Conservation (phyloP, 2,113 vertebrate genomes). For the Oriolus oriolus region DNA sequence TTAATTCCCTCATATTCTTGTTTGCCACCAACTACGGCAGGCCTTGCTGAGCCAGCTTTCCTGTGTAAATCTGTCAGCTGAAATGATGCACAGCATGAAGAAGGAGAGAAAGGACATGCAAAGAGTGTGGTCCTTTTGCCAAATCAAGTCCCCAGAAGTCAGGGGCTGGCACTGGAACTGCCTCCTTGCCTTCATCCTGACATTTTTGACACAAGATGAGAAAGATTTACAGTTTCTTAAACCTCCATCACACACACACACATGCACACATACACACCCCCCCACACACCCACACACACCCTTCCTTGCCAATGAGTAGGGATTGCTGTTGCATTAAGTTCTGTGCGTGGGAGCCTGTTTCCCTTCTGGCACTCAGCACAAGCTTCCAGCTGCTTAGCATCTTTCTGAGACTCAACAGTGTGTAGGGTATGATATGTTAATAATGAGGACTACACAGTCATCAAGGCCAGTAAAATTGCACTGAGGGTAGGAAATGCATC, state of each 20-base stretch:
- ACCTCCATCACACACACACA: neutral
- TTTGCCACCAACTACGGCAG: constrained; percentile 76
- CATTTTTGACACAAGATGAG: constrained; percentile 58
- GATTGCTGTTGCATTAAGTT: constrained; percentile 41
- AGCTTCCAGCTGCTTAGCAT: constrained; percentile 64
- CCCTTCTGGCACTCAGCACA: constrained; percentile 35
- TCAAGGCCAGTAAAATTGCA: constrained; percentile 29
- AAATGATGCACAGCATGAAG: constrained; percentile 77
- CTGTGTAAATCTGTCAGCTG: constrained; percentile 77
- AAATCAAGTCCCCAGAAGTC: constrained; percentile 37
- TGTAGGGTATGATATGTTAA: constrained; percentile 60
- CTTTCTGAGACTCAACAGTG: constrained; percentile 49
- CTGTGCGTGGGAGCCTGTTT: constrained; percentile 54
- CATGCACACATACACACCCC: neutral
- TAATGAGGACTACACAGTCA: constrained; percentile 32
- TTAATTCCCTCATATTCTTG: constrained; percentile 90
- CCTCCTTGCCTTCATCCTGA: constrained; percentile 6
- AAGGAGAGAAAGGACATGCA: constrained; percentile 64
- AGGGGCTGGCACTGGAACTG: neutral
- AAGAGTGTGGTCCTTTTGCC: constrained; percentile 69
- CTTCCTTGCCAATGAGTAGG: constrained; percentile 22
- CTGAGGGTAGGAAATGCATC: constrained; percentile 27
- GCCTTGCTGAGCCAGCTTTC: constrained; percentile 71
- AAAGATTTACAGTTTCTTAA: constrained; percentile 49
- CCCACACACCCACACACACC: neutral